These are phyloP conservation scores for Polyergus mexicanus DNA, from an alignment of 1,140 invertebrate species.

Conservation along the genomic window DNA sequence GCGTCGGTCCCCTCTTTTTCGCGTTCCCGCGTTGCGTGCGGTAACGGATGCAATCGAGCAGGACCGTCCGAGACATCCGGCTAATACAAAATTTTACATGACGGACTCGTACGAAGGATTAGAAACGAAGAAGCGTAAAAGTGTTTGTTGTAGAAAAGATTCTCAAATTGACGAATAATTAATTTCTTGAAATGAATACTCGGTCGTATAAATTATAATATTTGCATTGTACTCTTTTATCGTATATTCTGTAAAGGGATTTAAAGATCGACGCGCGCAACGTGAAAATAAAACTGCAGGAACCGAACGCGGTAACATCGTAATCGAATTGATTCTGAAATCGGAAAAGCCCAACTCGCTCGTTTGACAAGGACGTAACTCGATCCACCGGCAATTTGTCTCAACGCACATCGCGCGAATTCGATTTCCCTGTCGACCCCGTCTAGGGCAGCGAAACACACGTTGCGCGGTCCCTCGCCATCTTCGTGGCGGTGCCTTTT, in stretches of 20 bases:
- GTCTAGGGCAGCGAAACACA: background rate
- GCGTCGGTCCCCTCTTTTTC: background rate
- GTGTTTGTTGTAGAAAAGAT: background rate
- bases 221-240: background rate
- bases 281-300: constrained; percentile 14
- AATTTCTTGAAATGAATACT: background rate
- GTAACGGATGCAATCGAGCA: constrained; percentile 27
- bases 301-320: constrained; percentile 36
- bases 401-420: constrained; percentile 49
- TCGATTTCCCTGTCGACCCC: constrained; percentile 39
- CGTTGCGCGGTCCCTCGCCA: constrained; percentile 29
- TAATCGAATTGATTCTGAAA: constrained; percentile 54
- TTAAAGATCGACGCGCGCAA: background rate
- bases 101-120: background rate
- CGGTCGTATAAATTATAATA: background rate
- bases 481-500: constrained; percentile 51
- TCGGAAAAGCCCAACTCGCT: constrained; percentile 51
- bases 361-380: constrained; percentile 58
- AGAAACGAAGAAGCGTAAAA: background rate
- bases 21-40: constrained; percentile 1
- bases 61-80: background rate
- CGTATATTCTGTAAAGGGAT: background rate
- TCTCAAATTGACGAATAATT: background rate
- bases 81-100: background rate
- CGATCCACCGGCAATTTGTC: constrained; percentile 57